Base-by-base conservation (phyloP, 2,113 vertebrate genomes). In the Alosa alosa region DNA sequence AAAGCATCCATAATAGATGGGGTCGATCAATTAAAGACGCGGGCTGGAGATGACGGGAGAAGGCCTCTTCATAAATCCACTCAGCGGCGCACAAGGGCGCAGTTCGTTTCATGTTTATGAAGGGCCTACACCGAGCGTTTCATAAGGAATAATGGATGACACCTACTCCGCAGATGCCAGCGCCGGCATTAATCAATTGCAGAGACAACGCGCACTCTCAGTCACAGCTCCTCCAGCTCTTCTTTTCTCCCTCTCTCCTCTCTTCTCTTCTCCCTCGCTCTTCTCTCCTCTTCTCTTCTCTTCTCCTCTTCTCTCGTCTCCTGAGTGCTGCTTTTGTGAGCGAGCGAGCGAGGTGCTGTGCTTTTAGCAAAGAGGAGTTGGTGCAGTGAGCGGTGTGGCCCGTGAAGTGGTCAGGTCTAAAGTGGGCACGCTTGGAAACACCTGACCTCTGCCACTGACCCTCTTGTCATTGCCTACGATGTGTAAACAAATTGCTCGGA, bases 71-170 rank as follows among this genome's bases (percentile, higher is more conserved):
- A 78, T 78, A 78, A 78, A 78, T 78, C 36, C 36, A 78, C 72
- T 78, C 72, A 17, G 11, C 13, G 72, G 72, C 9, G 36, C 72
- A 78, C 72, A 78, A 78, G 72, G 72, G 72, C 72, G 15, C 72
- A 39, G 31, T 41, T 78, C 10, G 1, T 78, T 78, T 78, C 72
- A 78, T 78, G 72, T 78, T 78, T 78, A 78, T 78, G 36, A 78
- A 78, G 72, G 72, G 72, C 72, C 72, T 78, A 78, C 72, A 41
- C 31, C 31, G 36, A 78, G 72, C 72, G 31, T 78, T 78, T 78
- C 72, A 78, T 44, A 39, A 78, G 72, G 72, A 78, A 78, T 78
- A 78, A 78, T 78, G 72, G 72, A 78, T 78, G 72, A 39, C 72
- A 78, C 41, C 39, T 78, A 31, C 31, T 17, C 72, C 72, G 31